Conservation (phyloP, 1,140 invertebrate genomes). For the Drosophila kurseongensis region DNA sequence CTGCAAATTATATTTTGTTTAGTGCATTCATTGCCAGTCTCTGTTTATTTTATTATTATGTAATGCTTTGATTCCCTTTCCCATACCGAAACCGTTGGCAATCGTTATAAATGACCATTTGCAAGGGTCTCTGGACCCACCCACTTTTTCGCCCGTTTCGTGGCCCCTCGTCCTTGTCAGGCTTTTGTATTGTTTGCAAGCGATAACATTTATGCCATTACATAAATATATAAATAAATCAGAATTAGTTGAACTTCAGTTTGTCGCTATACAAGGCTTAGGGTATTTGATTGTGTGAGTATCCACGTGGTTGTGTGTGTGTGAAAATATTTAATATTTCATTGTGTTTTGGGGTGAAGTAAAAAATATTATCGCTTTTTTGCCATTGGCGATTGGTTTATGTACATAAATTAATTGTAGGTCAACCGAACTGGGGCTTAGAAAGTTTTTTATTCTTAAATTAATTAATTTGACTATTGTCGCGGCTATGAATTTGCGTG, state of each 20-base stretch:
- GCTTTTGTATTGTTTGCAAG: constrained; percentile 64
- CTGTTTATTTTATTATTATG: constrained; percentile 71
- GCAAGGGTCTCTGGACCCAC: constrained; percentile 23
- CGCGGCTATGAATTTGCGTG: too few relatives aligned
- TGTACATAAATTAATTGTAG: constrained; percentile 35
- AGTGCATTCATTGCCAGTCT: constrained; percentile 8
- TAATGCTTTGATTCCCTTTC: constrained; percentile 49
- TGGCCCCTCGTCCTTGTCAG: constrained; percentile 54
- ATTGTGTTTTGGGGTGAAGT: constrained; percentile 28
- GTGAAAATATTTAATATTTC: constrained; percentile 62
- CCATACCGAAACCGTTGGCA: constrained; percentile 28
- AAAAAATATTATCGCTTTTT: constrained; percentile 37
- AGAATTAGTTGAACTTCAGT: constrained; percentile 71
- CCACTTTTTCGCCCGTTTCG: not conserved
- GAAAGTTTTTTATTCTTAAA: too few relatives aligned
- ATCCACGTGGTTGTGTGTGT: constrained; percentile 17
- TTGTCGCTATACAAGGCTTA: constrained; percentile 37
- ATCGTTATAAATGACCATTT: constrained; percentile 81
- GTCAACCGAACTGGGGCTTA: not conserved
- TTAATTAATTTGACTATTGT: too few relatives aligned
- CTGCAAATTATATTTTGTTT: not conserved
- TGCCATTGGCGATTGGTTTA: constrained; percentile 4
- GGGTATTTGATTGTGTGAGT: constrained; percentile 9
- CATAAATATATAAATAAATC: constrained; percentile 80
- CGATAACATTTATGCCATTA: constrained; percentile 80